Percentiles rank a stretch among this genome's conserved stretches.
These are phyloP conservation scores for Sebastiscus albofasciatus DNA, from an alignment of 2,797 vertebrate species.

Conservation along the genomic window DNA sequence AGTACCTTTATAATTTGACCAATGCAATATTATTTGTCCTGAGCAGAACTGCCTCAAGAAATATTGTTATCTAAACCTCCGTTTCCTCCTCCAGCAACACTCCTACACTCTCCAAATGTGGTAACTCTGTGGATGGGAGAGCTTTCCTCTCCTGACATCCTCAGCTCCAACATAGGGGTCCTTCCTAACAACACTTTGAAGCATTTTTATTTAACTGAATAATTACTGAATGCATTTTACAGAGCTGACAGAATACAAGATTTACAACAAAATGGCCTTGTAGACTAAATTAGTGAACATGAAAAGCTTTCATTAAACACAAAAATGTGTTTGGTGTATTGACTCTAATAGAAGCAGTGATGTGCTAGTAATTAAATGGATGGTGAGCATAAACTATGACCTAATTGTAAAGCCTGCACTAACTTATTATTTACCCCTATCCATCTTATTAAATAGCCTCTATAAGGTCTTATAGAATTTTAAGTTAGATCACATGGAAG, in stretches of 20 bases:
- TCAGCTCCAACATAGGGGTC: neutral
- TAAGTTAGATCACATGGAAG: neutral
- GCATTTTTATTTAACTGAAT: slow-evolving; percentile 9
- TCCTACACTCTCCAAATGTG: neutral
- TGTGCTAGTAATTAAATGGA: neutral
- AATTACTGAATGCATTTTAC: slow-evolving; percentile 13
- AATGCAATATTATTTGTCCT: neutral
- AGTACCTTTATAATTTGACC: neutral
- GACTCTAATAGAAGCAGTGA: neutral
- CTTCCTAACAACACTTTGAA: neutral
- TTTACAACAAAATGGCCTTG: neutral
- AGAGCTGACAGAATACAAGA: neutral
- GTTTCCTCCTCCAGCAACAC: neutral
- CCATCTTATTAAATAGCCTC: neutral
- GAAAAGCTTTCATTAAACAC: slow-evolving; percentile 9
- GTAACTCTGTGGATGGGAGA: neutral
- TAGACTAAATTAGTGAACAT: neutral
- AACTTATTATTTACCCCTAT: neutral
- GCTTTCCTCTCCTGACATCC: neutral
- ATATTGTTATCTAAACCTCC: neutral
- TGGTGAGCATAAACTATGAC: neutral
- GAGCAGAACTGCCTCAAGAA: neutral
- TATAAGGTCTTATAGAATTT: neutral
- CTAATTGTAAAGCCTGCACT: neutral
- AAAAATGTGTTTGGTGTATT: neutral